phyloP scores from a whole-genome alignment of 2,113 vertebrate species.

The Sarotherodon lohbergeri region DNA sequence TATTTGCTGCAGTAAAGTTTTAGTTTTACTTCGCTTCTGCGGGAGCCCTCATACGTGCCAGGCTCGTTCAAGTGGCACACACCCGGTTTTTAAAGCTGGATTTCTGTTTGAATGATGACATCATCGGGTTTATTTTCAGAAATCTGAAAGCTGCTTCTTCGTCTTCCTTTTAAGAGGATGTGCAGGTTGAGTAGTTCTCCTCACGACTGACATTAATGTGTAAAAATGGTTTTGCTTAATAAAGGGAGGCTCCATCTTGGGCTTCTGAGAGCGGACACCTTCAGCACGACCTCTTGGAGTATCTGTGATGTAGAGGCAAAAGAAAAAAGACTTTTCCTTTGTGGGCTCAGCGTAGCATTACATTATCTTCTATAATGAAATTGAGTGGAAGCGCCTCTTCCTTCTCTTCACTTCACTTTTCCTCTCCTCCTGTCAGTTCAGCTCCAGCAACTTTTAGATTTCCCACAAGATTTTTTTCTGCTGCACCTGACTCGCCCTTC shows the following conservation, averaged over 20 bases:
- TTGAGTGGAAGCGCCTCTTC: neutral
- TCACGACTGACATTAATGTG: neutral
- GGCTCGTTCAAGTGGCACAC: neutral
- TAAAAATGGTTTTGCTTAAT: neutral
- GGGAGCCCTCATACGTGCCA: neutral
- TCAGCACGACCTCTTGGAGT: neutral
- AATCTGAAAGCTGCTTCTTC: neutral
- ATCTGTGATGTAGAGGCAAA: neutral
- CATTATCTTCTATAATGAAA: neutral
- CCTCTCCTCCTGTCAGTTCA: constrained; percentile 33
- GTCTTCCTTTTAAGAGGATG: neutral
- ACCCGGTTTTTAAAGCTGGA: neutral
- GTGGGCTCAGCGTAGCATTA: neutral
- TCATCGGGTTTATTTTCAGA: neutral
- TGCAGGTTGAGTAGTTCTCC: neutral
- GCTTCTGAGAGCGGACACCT: neutral
- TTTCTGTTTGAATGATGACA: neutral
- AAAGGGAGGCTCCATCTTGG: neutral
- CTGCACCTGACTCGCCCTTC: neutral
- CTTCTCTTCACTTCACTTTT: neutral
- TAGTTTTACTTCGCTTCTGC: neutral
- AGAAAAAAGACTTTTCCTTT: neutral
- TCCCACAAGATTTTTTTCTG: constrained; percentile 17
- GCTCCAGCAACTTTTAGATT: constrained; percentile 21
- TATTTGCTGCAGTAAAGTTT: neutral